phyloP scores from a whole-genome alignment of 2,113 vertebrate species.

The Pongo abelii region DNA sequence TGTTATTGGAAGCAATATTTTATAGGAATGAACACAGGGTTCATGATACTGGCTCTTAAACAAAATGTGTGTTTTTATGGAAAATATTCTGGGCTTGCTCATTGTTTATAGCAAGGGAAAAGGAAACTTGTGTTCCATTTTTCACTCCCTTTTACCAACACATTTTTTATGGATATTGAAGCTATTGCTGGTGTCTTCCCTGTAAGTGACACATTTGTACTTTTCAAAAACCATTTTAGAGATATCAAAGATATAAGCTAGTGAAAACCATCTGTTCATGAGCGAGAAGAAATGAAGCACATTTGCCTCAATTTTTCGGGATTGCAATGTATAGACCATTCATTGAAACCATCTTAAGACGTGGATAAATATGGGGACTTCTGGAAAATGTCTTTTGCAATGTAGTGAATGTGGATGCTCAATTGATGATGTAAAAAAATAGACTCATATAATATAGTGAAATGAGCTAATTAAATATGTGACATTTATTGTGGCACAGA shows the following conservation, averaged over 20 bases:
- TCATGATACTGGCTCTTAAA: background rate
- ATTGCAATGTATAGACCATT: too few relatives aligned
- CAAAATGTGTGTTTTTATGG: background rate
- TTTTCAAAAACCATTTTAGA: background rate
- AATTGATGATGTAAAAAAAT: background rate
- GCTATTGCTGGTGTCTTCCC: background rate
- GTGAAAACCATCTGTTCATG: background rate
- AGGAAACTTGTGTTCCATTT: background rate
- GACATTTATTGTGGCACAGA: background rate
- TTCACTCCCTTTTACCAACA: background rate
- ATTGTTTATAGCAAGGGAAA: background rate
- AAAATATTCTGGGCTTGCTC: background rate
- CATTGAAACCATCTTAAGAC: background rate
- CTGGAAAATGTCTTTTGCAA: background rate
- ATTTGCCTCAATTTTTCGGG: background rate
- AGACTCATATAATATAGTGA: background rate
- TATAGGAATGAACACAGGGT: background rate
- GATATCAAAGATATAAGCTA: background rate
- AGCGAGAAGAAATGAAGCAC: background rate
- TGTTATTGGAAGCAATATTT: background rate
- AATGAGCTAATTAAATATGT: background rate
- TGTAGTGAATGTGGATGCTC: background rate
- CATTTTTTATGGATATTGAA: background rate
- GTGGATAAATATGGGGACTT: background rate
- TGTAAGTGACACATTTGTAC: background rate